Evolutionary conservation across 2,797 vertebrate genomes (phyloP).

Genomic region (Aplochiton taeniatus): DNA sequence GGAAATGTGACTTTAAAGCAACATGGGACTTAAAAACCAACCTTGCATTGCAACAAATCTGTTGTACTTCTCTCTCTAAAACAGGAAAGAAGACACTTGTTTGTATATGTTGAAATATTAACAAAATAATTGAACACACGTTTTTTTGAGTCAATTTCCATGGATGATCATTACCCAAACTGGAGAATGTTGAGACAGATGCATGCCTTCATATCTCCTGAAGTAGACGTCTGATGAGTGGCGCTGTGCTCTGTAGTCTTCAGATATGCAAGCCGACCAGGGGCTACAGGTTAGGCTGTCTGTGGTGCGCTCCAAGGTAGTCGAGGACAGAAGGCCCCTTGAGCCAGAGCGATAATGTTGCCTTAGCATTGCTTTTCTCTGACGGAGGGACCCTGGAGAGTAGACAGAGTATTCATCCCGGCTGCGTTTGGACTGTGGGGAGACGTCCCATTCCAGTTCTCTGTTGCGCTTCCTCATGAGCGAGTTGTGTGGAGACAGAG

Average conservation of each 20-base stretch:
- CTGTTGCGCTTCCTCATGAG: slow-evolving; percentile 65
- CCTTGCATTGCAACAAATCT: slow-evolving; percentile 5
- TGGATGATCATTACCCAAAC: slow-evolving; percentile 37
- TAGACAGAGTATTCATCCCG: slow-evolving; percentile 35
- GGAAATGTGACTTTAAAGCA: too few relatives aligned
- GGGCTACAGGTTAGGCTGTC: slow-evolving; percentile 25
- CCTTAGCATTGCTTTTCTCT: slow-evolving; percentile 35
- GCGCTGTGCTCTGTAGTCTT: slow-evolving; percentile 16
- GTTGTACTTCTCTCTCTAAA: slow-evolving; percentile 29
- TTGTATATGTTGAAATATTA: too few relatives aligned
- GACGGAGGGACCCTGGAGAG: slow-evolving; percentile 60
- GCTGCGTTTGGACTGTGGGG: slow-evolving; percentile 60
- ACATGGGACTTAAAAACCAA: not conserved
- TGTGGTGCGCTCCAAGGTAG: slow-evolving; percentile 1
- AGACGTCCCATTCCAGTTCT: slow-evolving; percentile 33
- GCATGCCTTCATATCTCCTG: slow-evolving; percentile 24
- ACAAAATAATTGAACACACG: too few relatives aligned
- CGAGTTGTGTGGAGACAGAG: slow-evolving; percentile 62
- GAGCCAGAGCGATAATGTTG: not conserved
- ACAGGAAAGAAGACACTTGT: slow-evolving; percentile 3
- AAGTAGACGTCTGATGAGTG: not conserved
- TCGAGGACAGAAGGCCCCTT: not conserved
- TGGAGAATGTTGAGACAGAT: not conserved
- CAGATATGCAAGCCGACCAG: slow-evolving; percentile 16
- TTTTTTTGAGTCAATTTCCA: not conserved